Conservation (phyloP, 2,797 vertebrate species). For the Serranus cabrilla region DNA sequence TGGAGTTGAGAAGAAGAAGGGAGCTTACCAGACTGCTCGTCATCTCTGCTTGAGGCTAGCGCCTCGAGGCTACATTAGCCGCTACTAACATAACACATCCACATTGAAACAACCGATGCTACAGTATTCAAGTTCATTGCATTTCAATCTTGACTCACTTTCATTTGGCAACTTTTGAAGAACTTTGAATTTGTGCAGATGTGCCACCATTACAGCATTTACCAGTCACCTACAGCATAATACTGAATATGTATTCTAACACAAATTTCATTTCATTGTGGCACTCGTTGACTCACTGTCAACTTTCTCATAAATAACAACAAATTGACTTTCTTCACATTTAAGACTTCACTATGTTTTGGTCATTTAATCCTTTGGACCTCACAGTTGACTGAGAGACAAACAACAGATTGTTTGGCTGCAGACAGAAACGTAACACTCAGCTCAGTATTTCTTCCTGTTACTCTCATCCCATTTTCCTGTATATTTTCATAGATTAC, state of each 20-base stretch:
- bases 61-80: conserved; percentile 35
- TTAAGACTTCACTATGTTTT: conserved; percentile 42
- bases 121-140: conserved; percentile 46
- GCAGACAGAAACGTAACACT: conserved; percentile 43
- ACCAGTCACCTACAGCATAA: conserved; percentile 26
- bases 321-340: conserved; percentile 37
- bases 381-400: conserved; percentile 50
- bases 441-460: conserved; percentile 5
- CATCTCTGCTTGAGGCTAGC: conserved; percentile 20
- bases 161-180: conserved; percentile 46
- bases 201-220: conserved; percentile 5
- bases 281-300: conserved; percentile 22
- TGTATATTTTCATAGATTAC: conserved; percentile 18
- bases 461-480: not conserved
- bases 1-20: too few relatives aligned
- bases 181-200: conserved; percentile 22
- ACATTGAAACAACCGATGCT: conserved; percentile 37
- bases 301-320: conserved; percentile 24
- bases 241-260: conserved; percentile 47
- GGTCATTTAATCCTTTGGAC: conserved; percentile 53
- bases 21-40: too few relatives aligned
- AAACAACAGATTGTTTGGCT: conserved; percentile 52
- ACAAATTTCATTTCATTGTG: conserved; percentile 28
- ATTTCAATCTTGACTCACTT: conserved; percentile 37
- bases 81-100: conserved; percentile 22